These are phyloP conservation scores for Bradynema listronoti DNA, from an alignment of 1,140 invertebrate genomes.

Conservation along the genomic window DNA sequence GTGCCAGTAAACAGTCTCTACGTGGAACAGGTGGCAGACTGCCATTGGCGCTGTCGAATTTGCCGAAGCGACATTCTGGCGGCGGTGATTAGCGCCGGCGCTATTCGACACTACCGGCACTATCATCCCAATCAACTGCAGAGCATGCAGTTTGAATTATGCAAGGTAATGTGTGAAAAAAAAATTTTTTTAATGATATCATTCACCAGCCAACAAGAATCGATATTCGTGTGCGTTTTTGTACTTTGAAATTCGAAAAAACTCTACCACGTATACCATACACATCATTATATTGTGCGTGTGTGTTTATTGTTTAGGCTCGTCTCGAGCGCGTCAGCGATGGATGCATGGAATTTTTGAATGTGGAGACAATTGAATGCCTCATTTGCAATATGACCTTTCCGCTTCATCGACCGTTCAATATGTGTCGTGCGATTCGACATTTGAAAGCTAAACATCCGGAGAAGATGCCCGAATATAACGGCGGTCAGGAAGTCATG, in stretches of 20 bases:
- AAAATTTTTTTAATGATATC: neutral
- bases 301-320: constrained; percentile 19
- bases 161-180: constrained; percentile 20
- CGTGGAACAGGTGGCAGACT: constrained; percentile 41
- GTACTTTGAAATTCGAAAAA: constrained; percentile 35
- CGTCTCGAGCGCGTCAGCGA: constrained; percentile 44
- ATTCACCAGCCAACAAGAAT: too few species aligned
- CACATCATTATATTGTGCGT: neutral
- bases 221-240: too few species aligned
- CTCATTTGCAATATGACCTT: constrained; percentile 43
- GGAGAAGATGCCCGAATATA: constrained; percentile 49
- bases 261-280: neutral
- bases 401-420: constrained; percentile 47
- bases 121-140: constrained; percentile 34
- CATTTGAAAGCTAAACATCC: constrained; percentile 54
- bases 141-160: constrained; percentile 30
- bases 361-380: constrained; percentile 39
- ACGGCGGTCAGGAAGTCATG: constrained; percentile 9
- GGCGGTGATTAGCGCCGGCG: constrained; percentile 52
- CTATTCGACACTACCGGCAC: constrained; percentile 42
- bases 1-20: constrained; percentile 39
- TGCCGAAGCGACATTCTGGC: constrained; percentile 46
- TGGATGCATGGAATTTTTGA: constrained; percentile 50
- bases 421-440: constrained; percentile 51
- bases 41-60: constrained; percentile 48